Percentiles rank a stretch among this genome's conserved stretches.
Conservation (phyloP, 2,888 invertebrate species). For the Eueremaeus valkanovi region DNA sequence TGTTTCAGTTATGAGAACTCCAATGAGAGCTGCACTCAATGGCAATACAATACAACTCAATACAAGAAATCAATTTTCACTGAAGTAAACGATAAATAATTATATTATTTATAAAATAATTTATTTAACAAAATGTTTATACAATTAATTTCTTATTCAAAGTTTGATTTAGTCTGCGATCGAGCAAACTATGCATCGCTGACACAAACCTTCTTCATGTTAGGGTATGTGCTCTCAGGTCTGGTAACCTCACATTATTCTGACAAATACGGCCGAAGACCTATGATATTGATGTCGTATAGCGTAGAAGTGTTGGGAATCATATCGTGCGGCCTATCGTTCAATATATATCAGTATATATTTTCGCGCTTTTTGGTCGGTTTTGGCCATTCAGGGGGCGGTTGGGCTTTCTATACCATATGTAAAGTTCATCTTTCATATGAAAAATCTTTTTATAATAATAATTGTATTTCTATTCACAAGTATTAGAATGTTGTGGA, state of each 20-base stretch:
- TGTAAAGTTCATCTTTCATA: too few species aligned
- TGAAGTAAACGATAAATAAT: not conserved
- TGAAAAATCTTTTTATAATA: not conserved
- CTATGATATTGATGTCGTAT: not conserved
- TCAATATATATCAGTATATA: not conserved
- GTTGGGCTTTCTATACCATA: slow-evolving; percentile 8
- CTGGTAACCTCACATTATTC: not conserved
- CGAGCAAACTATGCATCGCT: not conserved
- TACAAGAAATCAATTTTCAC: not conserved
- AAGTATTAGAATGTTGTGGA: slow-evolving; percentile 18
- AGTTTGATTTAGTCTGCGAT: slow-evolving; percentile 31
- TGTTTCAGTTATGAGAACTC: too few species aligned
- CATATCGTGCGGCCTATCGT: not conserved
- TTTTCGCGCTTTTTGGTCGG: slow-evolving; percentile 15
- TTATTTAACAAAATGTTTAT: not conserved
- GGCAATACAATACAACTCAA: slow-evolving; percentile 8
- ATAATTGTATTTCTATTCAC: not conserved
- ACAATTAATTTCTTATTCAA: not conserved
- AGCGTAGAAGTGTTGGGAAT: not conserved
- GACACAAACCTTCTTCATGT: slow-evolving; percentile 6
- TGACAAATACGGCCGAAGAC: slow-evolving; percentile 29
- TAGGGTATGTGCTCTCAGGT: slow-evolving; percentile 3
- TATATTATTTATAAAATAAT: not conserved
- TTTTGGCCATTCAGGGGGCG: slow-evolving; percentile 2
- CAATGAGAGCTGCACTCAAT: slow-evolving; percentile 19